Base-by-base conservation (phyloP, 2,888 invertebrate species). In the Hirtodrosophila alboralis region DNA sequence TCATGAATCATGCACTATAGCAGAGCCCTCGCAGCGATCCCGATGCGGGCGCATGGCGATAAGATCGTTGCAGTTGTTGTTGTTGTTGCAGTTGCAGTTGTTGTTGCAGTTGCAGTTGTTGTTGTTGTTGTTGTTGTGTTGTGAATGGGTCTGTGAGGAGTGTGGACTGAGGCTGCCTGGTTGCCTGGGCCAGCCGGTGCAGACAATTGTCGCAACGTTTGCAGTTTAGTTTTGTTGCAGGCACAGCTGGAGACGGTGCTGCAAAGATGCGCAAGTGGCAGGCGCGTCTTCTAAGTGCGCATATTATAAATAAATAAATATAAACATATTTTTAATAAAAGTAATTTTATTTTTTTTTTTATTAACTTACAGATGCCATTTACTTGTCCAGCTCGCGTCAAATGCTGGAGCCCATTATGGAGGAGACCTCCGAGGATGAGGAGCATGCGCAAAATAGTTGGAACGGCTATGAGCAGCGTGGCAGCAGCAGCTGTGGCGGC, bases 371-470 rank as follows among this genome's bases (percentile, higher is more conserved):
- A 90, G 90, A 90, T 88, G 90, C 87, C 61, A 80, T 87, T 57
- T 90, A 87, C 60, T 65, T 91, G 58, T 89, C 90, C 43, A 87
- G 77, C 41, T 90, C 90, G 23, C 86, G 90, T 1, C 90, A 89
- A 83, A 89, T 90, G 86, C 92, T 96, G 91, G 96, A 96, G 91
- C 96, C 96, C 18, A 96, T 96, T 89, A 93, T 96, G 86, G 96
- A 96, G 91, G 96, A 96, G 91, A 96, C 96, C 12, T 95, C 96
- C 75, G 96, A 96, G 91, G 96, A 96, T 74, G 91, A 91, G 74
- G 91, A 91, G 59, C 87, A 81, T 38, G 80, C 83, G 14, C 87
- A 87, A 30, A 87, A 87, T 58, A 88, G 87, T 27, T 90, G 90
- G 90, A 87, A 84, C 36, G 87, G 87, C 31, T 87, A 84, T 44